These are phyloP conservation scores for Oryzias woworae DNA, from an alignment of 2,113 vertebrate genomes.

Conservation along the genomic window DNA sequence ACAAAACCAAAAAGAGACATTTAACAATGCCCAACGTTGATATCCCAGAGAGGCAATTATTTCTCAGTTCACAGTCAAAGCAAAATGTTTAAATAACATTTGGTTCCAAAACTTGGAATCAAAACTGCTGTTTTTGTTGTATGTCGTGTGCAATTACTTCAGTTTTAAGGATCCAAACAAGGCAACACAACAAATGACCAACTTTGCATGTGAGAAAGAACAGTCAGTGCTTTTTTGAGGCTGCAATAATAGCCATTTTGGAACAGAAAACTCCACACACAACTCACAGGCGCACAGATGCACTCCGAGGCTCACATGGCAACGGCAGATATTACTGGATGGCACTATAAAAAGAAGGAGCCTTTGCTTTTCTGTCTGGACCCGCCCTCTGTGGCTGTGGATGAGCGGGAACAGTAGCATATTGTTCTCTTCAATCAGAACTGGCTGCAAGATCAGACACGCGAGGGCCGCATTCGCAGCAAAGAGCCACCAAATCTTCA, in stretches of 20 bases:
- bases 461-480: constrained; percentile 35
- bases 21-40: background rate
- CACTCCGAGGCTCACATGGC: constrained; percentile 64
- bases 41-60: constrained; percentile 18
- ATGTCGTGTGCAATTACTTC: constrained; percentile 30
- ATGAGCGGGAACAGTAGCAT: constrained; percentile 47
- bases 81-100: background rate
- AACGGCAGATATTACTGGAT: constrained; percentile 68
- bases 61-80: constrained; percentile 25
- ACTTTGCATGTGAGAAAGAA: background rate
- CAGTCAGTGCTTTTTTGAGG: background rate
- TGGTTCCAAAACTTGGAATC: constrained; percentile 28
- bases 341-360: constrained; percentile 66
- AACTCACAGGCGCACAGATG: constrained; percentile 21
- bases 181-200: constrained; percentile 37
- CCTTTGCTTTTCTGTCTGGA: constrained; percentile 37
- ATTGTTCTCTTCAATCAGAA: constrained; percentile 57
- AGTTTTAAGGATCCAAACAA: constrained; percentile 29
- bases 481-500: constrained; percentile 48
- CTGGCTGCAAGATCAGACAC: constrained; percentile 47
- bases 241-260: constrained; percentile 14
- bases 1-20: constrained; percentile 35
- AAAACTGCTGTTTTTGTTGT: constrained; percentile 36
- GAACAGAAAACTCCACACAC: constrained; percentile 49
- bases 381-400: constrained; percentile 41